These are phyloP conservation scores for Haliaeetus leucogaster DNA, from an alignment of 2,113 vertebrate species.

Conservation along the genomic window DNA sequence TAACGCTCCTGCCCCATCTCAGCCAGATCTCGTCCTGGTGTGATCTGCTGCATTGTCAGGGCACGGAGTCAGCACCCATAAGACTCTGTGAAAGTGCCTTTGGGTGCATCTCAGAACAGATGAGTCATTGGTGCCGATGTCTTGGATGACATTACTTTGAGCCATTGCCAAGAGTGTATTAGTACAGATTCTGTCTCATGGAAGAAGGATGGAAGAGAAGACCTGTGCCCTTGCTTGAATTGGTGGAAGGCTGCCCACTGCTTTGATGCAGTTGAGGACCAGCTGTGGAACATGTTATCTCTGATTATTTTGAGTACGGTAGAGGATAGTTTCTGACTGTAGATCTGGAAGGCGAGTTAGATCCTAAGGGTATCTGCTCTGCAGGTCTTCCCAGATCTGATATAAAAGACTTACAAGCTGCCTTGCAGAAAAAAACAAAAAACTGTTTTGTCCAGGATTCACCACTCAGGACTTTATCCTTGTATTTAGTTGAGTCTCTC, in stretches of 20 bases:
- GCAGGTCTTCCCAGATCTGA: background rate
- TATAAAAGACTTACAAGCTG: background rate
- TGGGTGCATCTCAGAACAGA: background rate
- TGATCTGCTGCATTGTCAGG: background rate
- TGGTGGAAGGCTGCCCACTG: background rate
- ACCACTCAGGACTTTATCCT: background rate
- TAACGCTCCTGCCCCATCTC: rapidly evolving
- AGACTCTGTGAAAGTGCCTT: background rate
- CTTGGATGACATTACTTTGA: background rate
- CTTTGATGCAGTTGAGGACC: background rate
- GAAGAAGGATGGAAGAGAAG: background rate
- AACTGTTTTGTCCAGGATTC: background rate
- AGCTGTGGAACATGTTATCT: background rate
- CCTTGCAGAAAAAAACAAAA: background rate
- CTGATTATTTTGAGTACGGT: rapidly evolving
- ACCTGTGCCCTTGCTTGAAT: background rate
- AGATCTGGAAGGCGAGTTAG: background rate
- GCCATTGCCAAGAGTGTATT: background rate
- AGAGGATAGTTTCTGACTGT: background rate
- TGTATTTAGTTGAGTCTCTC: background rate
- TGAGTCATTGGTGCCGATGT: background rate
- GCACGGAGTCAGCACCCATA: rapidly evolving
- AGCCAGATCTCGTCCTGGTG: background rate
- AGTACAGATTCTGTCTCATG: background rate
- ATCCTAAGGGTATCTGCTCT: background rate